These are phyloP conservation scores for Anthopleura sola DNA, from an alignment of 64 coral and sea anemone genomes.

Conservation along the genomic window DNA sequence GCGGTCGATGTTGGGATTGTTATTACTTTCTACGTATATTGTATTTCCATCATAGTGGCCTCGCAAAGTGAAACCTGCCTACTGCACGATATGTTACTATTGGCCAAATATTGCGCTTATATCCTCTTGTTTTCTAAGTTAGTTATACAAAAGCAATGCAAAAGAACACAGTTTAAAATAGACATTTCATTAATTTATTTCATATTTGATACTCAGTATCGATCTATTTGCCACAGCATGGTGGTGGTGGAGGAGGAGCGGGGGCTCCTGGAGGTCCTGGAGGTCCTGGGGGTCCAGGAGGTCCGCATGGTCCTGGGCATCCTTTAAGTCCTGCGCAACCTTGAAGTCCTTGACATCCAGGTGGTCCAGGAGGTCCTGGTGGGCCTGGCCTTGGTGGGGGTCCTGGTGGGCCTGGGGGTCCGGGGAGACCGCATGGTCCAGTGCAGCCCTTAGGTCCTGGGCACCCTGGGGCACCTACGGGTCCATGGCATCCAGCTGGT, in stretches of 20 bases:
- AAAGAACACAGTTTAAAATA: conserved; percentile 6
- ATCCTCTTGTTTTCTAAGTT: too few relatives aligned
- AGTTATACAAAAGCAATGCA: background rate
- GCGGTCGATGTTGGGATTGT: too few relatives aligned
- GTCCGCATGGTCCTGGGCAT: conserved; percentile 29
- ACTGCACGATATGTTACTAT: too few relatives aligned
- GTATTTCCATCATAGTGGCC: too few relatives aligned
- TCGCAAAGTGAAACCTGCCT: too few relatives aligned
- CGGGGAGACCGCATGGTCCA: conserved; percentile 62
- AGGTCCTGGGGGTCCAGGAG: conserved; percentile 54
- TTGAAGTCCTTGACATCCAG: conserved; percentile 6
- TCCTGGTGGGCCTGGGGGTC: conserved; percentile 64
- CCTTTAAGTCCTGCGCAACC: conserved; percentile 39
- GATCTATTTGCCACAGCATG: conserved; percentile 39
- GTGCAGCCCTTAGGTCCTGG: conserved; percentile 63
- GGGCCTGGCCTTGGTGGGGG: conserved; percentile 65
- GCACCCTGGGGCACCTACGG: conserved; percentile 47
- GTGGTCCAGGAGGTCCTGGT: conserved; percentile 30
- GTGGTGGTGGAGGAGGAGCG: conserved; percentile 39
- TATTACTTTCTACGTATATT: too few relatives aligned
- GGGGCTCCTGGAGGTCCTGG: conserved; percentile 60
- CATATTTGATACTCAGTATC: conserved; percentile 13
- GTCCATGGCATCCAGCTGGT: conserved; percentile 57
- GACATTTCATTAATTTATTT: background rate
- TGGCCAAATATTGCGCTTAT: too few relatives aligned